A percentile compares a stretch with the other conserved stretches of the same genome.
Evolutionary conservation across 30 jellyfish, hydroid and myxozoan genomes (phyloP).

Genomic region (Pelagia noctiluca): DNA sequence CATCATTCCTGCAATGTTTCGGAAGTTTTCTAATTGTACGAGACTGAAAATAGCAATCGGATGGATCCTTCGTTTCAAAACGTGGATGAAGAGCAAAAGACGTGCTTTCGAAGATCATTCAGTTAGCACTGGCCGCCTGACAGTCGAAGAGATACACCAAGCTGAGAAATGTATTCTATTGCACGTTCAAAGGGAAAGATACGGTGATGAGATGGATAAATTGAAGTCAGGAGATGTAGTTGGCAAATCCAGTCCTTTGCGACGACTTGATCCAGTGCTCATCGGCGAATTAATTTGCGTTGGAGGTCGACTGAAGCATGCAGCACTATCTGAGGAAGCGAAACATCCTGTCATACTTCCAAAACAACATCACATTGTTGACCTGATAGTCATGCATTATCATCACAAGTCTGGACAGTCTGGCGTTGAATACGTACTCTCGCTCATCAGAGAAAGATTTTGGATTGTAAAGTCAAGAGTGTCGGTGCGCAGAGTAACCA

Average conservation of each 20-base stretch:
- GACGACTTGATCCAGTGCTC: too few species aligned
- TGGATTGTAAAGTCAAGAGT: constrained; percentile 55
- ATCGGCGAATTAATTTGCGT: too few species aligned
- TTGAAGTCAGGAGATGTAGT: too few species aligned
- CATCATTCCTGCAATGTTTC: neutral
- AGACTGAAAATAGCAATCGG: too few species aligned
- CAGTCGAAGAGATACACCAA: too few species aligned
- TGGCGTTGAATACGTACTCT: constrained; percentile 21
- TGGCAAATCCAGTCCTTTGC: too few species aligned
- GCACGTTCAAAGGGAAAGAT: too few species aligned
- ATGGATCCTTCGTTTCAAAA: too few species aligned
- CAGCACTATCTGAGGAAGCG: constrained; percentile 4
- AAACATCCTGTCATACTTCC: constrained; percentile 46
- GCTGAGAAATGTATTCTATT: too few species aligned
- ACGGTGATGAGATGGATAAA: too few species aligned
- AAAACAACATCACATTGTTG: constrained; percentile 25
- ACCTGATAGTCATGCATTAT: constrained; percentile 13
- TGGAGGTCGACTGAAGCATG: too few species aligned
- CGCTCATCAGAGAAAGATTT: constrained; percentile 33
- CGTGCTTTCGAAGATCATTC: neutral
- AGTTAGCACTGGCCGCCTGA: neutral
- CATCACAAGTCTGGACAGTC: constrained; percentile 16
- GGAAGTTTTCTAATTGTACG: too few species aligned
- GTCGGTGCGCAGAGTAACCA: constrained; percentile 23
- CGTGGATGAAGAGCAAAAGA: neutral